These are phyloP conservation scores for Adineta ricciae DNA, from an alignment of 2,888 invertebrate genomes.

Conservation along the genomic window DNA sequence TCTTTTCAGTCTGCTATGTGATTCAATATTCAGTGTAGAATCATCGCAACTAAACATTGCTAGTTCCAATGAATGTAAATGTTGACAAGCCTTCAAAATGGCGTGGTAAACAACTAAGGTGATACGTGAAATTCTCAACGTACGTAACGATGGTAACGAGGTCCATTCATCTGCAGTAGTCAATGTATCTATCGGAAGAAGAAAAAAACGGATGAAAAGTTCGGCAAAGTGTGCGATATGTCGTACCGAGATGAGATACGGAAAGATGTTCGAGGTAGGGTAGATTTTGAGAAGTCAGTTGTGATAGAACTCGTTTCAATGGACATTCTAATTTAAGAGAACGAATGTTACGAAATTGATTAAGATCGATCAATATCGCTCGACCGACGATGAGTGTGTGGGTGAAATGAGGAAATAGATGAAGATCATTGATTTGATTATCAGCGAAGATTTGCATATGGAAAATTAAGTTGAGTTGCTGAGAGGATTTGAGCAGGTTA, in stretches of 20 bases:
- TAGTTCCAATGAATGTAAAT: neutral
- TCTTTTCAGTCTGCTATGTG: neutral
- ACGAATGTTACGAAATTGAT: neutral
- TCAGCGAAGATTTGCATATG: neutral
- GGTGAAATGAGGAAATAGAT: neutral
- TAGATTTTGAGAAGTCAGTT: neutral
- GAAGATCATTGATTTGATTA: neutral
- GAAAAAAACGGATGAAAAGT: too few species aligned
- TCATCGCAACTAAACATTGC: neutral
- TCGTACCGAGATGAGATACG: neutral
- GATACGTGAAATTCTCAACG: neutral
- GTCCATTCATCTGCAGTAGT: neutral
- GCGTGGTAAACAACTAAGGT: neutral
- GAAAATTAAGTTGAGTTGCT: neutral
- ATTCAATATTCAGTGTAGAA: neutral
- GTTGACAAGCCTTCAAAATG: neutral
- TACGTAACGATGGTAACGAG: neutral
- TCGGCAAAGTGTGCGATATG: too few species aligned
- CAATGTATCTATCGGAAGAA: neutral
- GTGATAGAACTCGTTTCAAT: neutral
- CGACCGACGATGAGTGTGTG: neutral
- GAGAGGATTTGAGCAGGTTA: neutral
- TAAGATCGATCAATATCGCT: neutral
- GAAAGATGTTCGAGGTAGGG: neutral
- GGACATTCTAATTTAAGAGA: neutral